A percentile compares a stretch with the other conserved stretches of the same genome.
These are phyloP conservation scores for Sabellastarte sp. DNA, from an alignment of 2,888 invertebrate genomes.

Conservation along the genomic window DNA sequence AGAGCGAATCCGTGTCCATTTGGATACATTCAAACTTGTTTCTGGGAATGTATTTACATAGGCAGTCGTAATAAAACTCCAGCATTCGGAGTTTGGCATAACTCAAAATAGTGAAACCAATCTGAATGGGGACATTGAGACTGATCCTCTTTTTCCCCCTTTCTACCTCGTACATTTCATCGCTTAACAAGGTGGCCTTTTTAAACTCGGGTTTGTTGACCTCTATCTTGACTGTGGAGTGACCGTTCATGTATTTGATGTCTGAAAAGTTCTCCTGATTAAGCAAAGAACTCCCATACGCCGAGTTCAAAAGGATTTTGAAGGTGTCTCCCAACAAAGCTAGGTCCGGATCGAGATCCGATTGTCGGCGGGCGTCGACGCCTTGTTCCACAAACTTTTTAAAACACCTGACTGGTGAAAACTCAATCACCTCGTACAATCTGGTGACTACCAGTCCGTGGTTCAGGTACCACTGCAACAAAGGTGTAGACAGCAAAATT, in stretches of 20 bases:
- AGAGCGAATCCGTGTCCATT: constrained; percentile 4
- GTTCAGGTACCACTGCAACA: constrained; percentile 15
- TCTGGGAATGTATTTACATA: too few species aligned
- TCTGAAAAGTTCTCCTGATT: constrained; percentile 12
- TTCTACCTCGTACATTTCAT: too few species aligned
- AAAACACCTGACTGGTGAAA: constrained; percentile 3
- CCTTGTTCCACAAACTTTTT: constrained; percentile 5
- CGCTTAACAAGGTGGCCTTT: too few species aligned
- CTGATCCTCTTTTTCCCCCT: too few species aligned
- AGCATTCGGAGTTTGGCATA: constrained; percentile 5
- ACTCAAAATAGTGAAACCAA: neutral
- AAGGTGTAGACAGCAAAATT: constrained; percentile 14
- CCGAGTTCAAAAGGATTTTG: constrained; percentile 8
- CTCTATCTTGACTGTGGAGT: too few species aligned
- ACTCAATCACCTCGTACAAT: constrained; percentile 17
- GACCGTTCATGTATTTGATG: too few species aligned
- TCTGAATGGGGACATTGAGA: constrained; percentile 3
- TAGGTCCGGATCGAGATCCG: constrained; percentile 3
- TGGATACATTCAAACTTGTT: neutral
- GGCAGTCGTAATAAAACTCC: constrained; percentile 7
- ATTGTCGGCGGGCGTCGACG: constrained; percentile 3
- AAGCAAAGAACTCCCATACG: constrained; percentile 2
- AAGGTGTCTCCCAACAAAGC: constrained; percentile 1
- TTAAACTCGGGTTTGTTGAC: too few species aligned
- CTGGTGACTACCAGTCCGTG: constrained; percentile 13